Evolutionary conservation across 2,888 invertebrate genomes (phyloP).

Genomic region (Drosophila incognita): DNA sequence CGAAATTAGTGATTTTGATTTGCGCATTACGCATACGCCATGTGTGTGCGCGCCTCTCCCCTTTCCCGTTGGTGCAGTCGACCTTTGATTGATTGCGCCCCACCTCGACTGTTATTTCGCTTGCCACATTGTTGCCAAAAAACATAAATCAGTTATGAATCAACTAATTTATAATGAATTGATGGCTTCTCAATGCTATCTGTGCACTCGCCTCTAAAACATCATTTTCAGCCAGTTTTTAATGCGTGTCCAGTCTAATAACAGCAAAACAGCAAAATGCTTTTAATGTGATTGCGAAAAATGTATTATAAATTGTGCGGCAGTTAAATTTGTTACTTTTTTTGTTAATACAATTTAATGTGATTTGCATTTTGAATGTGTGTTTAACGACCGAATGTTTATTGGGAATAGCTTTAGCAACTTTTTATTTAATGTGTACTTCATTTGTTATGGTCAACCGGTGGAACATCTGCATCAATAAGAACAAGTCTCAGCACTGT

Average conservation of each 20-base stretch:
- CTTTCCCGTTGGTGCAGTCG: constrained; percentile 55
- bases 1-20: constrained; percentile 79
- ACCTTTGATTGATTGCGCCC: constrained; percentile 71
- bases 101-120: constrained; percentile 2
- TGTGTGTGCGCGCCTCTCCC: constrained; percentile 29
- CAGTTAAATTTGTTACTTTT: neutral
- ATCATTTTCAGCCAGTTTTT: constrained; percentile 48
- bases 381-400: neutral
- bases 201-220: constrained; percentile 13
- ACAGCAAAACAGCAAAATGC: constrained; percentile 47
- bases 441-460: no score
- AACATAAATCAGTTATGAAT: constrained; percentile 71
- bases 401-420: neutral
- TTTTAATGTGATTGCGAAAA: constrained; percentile 43
- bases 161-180: constrained; percentile 74
- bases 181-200: constrained; percentile 31
- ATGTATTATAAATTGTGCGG: constrained; percentile 12
- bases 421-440: neutral
- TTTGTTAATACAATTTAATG: neutral
- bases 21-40: constrained; percentile 76
- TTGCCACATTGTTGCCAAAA: constrained; percentile 67
- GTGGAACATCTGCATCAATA: no score
- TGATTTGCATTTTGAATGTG: neutral
- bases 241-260: constrained; percentile 46
- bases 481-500: no score